phyloP scores from a whole-genome alignment of 2,888 invertebrate genomes.

The Crematogaster levior region DNA sequence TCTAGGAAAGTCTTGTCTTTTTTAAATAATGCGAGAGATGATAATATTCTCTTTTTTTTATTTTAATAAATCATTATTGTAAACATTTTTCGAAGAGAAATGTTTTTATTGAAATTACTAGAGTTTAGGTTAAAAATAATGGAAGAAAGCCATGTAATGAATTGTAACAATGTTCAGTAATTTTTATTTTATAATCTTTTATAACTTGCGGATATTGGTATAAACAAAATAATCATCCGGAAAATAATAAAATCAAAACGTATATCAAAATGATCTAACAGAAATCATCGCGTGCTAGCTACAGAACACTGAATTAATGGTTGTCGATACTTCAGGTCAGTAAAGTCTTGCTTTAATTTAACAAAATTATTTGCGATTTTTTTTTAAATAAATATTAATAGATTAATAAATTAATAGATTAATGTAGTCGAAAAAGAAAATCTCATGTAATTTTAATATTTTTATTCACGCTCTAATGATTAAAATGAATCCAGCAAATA shows the following conservation, averaged over 20 bases:
- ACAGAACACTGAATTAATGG: conserved; percentile 14
- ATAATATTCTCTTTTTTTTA: not conserved
- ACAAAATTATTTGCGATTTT: not conserved
- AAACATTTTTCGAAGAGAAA: not conserved
- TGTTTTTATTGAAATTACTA: not conserved
- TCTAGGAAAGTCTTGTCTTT: not conserved
- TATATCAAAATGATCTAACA: not conserved
- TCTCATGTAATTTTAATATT: not conserved
- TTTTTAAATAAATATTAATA: too few relatives aligned
- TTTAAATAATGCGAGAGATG: not conserved
- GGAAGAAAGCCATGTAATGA: not conserved
- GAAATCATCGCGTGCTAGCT: not conserved
- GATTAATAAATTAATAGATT: not conserved
- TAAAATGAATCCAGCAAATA: too few relatives aligned
- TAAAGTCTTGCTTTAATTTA: not conserved
- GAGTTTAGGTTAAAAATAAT: conserved; percentile 10
- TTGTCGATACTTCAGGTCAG: conserved; percentile 5
- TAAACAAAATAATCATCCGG: not conserved
- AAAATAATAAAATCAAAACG: not conserved
- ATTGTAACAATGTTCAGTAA: conserved; percentile 7
- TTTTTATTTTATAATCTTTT: conserved; percentile 6
- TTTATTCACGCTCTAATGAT: not conserved
- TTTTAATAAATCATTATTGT: not conserved
- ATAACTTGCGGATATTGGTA: not conserved
- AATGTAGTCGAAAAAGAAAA: not conserved